phyloP scores from a whole-genome alignment of 2,797 vertebrate species.

The Hemibagrus guttatus region DNA sequence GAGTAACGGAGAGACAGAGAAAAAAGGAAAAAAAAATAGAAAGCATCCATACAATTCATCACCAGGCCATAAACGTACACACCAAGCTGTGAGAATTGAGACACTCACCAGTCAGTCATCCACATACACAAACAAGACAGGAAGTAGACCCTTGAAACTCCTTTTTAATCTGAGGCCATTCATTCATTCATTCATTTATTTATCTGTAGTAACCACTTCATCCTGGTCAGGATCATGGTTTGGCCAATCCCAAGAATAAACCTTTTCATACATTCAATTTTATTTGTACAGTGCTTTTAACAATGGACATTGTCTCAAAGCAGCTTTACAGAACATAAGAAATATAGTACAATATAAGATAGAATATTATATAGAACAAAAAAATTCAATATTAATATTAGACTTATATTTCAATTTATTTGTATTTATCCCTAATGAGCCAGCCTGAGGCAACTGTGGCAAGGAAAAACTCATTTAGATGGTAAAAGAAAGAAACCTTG shows the following conservation, averaged over 20 bases:
- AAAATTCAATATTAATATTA: too few relatives aligned
- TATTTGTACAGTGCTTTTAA: too few relatives aligned
- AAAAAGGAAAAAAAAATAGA: slow-evolving; percentile 14
- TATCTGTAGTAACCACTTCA: background rate
- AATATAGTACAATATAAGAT: too few relatives aligned
- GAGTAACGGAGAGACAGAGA: slow-evolving; percentile 16
- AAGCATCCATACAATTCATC: slow-evolving; percentile 52
- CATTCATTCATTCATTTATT: background rate
- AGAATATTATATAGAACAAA: too few relatives aligned
- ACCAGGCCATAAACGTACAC: slow-evolving; percentile 45
- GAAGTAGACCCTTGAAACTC: background rate
- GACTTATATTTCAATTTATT: too few relatives aligned
- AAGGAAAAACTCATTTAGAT: too few relatives aligned
- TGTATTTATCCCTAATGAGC: too few relatives aligned
- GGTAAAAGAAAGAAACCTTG: too few relatives aligned
- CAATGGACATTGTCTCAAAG: too few relatives aligned
- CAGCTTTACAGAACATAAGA: too few relatives aligned
- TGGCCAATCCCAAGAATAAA: background rate
- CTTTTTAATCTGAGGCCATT: background rate
- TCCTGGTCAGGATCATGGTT: background rate
- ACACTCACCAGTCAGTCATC: slow-evolving; percentile 40
- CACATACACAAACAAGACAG: slow-evolving; percentile 1
- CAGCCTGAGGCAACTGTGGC: too few relatives aligned
- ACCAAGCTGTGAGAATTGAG: slow-evolving; percentile 56
- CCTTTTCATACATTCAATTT: background rate